Evolutionary conservation across 2,797 vertebrate genomes (phyloP).

Genomic region (Knipowitschia caucasica): DNA sequence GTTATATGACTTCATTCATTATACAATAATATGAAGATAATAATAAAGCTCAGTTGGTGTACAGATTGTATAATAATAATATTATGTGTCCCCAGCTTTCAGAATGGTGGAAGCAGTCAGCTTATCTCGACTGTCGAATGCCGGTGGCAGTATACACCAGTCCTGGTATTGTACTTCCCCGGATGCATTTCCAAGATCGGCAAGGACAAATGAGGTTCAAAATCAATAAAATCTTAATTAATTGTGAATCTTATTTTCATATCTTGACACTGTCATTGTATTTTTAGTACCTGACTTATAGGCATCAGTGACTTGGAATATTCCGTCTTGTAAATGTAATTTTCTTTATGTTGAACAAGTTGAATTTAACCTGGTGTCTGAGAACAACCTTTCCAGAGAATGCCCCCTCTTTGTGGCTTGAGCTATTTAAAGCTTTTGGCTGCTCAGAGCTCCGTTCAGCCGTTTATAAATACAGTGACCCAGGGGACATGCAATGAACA

Average conservation of each 20-base stretch:
- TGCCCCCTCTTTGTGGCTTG: conserved; percentile 54
- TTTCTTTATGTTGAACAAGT: conserved; percentile 35
- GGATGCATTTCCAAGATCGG: conserved; percentile 89
- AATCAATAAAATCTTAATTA: no score
- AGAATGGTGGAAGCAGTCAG: conserved; percentile 96
- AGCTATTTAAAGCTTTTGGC: conserved; percentile 69
- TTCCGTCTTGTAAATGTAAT: conserved; percentile 19
- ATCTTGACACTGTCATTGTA: no score
- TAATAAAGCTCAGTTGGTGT: not conserved
- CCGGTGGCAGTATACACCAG: conserved; percentile 92
- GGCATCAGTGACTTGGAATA: no score
- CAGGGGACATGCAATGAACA: conserved; percentile 36
- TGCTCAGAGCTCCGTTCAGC: conserved; percentile 50
- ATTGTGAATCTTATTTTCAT: no score
- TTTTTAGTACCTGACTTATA: no score
- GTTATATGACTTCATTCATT: conserved; percentile 16
- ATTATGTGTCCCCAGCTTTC: conserved; percentile 73
- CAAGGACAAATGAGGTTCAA: conserved; percentile 92
- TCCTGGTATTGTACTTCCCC: conserved; percentile 88
- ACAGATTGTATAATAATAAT: not conserved
- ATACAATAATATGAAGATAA: not conserved
- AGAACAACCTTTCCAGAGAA: conserved; percentile 75
- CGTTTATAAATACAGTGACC: conserved; percentile 61
- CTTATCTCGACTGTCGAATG: conserved; percentile 93
- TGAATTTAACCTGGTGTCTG: conserved; percentile 35